Conservation (phyloP, 2,888 invertebrate species). For the Choreutis nemorana region DNA sequence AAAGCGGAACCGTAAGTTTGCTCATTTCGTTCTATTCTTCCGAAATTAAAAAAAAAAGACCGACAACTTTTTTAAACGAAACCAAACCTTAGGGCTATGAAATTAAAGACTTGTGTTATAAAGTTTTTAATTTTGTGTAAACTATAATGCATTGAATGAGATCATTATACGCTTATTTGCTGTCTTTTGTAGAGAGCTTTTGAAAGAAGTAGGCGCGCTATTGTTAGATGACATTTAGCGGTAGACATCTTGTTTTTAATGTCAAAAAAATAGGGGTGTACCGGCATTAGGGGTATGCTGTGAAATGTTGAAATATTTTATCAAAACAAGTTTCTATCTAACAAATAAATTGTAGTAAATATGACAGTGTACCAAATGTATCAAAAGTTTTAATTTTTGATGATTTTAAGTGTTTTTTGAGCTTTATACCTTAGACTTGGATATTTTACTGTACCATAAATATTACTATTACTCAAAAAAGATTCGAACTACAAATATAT, state of each 20-base stretch:
- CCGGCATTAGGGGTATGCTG: conserved; percentile 21
- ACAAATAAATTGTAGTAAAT: too few species aligned
- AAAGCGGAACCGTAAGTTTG: conserved; percentile 21
- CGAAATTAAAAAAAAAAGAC: conserved; percentile 13
- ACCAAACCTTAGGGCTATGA: conserved; percentile 6
- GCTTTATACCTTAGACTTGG: too few species aligned
- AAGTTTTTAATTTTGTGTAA: conserved; percentile 11
- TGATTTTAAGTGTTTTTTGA: too few species aligned
- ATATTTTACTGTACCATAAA: too few species aligned
- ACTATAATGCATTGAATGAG: conserved; percentile 41
- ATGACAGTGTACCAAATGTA: too few species aligned
- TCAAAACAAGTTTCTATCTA: too few species aligned
- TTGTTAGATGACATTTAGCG: conserved; percentile 45
- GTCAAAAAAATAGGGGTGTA: conserved; percentile 25
- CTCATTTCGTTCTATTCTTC: conserved; percentile 37
- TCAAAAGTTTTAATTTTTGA: too few species aligned
- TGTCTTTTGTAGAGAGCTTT: conserved; percentile 34
- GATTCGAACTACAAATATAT: too few species aligned
- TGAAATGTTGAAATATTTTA: neutral
- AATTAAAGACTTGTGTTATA: conserved; percentile 6
- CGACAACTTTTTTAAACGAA: conserved; percentile 6
- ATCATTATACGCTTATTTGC: conserved; percentile 60
- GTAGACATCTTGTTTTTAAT: conserved; percentile 53
- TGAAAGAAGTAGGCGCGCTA: conserved; percentile 27
- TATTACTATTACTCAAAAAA: too few species aligned